phyloP scores from a whole-genome alignment of 2,113 vertebrate genomes.

The Proterorhinus semilunaris region DNA sequence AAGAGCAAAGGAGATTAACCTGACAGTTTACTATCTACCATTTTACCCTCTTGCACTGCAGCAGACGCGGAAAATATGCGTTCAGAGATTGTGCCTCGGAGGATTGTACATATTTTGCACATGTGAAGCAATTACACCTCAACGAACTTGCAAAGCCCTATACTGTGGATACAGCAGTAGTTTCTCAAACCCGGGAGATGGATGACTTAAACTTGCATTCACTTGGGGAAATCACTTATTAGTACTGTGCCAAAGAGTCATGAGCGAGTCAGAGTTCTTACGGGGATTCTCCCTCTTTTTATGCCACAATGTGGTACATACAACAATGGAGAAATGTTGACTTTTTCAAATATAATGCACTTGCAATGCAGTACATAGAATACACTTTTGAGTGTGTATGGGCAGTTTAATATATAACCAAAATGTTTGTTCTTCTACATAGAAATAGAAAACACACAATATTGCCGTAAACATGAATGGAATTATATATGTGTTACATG shows the following conservation, averaged over 20 bases:
- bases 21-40: constrained; percentile 21
- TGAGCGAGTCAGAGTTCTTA: no score
- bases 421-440: neutral
- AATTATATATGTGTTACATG: neutral
- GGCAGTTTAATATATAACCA: neutral
- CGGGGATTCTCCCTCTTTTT: no score
- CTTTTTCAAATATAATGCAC: no score
- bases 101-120: neutral
- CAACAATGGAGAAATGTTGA: no score
- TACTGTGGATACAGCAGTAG: no score
- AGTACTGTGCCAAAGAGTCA: no score
- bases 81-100: neutral
- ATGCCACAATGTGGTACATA: no score
- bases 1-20: constrained; percentile 55
- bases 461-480: neutral
- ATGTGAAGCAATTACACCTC: neutral
- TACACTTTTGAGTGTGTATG: no score
- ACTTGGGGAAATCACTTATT: neutral
- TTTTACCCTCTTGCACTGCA: neutral
- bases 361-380: no score
- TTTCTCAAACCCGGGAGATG: neutral
- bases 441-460: neutral
- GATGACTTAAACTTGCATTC: neutral
- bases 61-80: neutral
- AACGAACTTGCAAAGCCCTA: neutral